Evolutionary conservation across 2,113 vertebrate species (phyloP).

Genomic region (Myrmecophaga tridactyla): DNA sequence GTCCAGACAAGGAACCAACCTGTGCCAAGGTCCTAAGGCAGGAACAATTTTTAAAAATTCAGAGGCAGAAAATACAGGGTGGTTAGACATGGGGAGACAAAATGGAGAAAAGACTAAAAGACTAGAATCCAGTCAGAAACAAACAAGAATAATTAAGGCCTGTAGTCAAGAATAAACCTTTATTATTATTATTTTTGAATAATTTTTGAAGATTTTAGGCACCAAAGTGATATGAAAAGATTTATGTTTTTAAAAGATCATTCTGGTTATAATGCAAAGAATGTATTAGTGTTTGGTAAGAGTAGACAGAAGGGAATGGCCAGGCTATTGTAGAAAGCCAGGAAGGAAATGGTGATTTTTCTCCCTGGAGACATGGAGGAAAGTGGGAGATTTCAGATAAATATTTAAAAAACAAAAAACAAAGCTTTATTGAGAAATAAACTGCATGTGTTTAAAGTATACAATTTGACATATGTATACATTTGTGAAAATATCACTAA

Average conservation of each 20-base stretch:
- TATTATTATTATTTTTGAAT: neutral
- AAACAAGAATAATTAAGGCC: neutral
- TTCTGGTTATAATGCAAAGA: neutral
- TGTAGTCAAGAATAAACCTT: neutral
- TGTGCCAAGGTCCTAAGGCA: neutral
- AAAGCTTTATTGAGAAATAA: conserved; percentile 3
- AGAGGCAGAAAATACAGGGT: neutral
- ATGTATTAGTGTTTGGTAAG: neutral
- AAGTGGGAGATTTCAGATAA: neutral
- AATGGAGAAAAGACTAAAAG: neutral
- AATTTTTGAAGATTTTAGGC: conserved; percentile 5
- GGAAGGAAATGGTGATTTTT: neutral
- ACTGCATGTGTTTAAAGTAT: neutral
- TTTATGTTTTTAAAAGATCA: conserved; percentile 21
- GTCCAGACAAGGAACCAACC: neutral
- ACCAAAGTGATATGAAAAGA: neutral
- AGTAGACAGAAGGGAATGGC: neutral
- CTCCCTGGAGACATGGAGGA: neutral
- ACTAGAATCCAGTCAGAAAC: neutral
- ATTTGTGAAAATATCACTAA: neutral
- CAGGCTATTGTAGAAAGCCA: neutral
- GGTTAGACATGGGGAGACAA: neutral
- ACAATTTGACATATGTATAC: neutral
- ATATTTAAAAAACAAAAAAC: neutral
- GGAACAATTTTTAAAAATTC: neutral